A percentile compares a stretch with the other conserved stretches of the same genome.
These are phyloP conservation scores for Erithacus rubecula DNA, from an alignment of 2,797 vertebrate genomes.

Conservation along the genomic window DNA sequence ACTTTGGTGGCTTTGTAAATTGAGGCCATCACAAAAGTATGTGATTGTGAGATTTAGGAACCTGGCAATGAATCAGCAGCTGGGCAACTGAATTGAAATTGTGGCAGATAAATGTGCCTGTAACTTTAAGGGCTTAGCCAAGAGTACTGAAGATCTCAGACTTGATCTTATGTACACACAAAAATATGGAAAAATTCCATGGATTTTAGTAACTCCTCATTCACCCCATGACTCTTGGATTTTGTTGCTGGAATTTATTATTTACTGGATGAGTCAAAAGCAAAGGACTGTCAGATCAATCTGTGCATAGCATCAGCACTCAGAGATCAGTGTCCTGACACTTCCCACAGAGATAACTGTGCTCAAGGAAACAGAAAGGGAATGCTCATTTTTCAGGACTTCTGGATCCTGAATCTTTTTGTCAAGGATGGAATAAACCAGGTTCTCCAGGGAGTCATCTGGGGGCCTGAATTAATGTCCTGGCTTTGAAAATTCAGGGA, in stretches of 20 bases:
- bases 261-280: background rate
- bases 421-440: background rate
- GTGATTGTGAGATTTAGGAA: background rate
- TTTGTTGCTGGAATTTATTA: background rate
- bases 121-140: background rate
- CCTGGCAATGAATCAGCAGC: background rate
- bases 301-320: background rate
- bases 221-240: background rate
- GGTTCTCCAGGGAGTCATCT: background rate
- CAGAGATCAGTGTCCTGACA: background rate
- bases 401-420: background rate
- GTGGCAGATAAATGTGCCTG: background rate
- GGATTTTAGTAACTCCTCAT: background rate
- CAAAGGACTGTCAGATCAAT: background rate
- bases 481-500: background rate
- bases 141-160: background rate
- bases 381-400: background rate
- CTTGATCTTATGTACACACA: background rate
- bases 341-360: background rate
- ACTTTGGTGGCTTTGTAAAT: background rate
- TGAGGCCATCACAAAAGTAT: background rate
- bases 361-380: background rate
- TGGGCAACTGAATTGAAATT: background rate
- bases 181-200: background rate
- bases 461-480: background rate